Evolutionary conservation across 2,888 invertebrate genomes (phyloP).

Genomic region (Pammene aurita): DNA sequence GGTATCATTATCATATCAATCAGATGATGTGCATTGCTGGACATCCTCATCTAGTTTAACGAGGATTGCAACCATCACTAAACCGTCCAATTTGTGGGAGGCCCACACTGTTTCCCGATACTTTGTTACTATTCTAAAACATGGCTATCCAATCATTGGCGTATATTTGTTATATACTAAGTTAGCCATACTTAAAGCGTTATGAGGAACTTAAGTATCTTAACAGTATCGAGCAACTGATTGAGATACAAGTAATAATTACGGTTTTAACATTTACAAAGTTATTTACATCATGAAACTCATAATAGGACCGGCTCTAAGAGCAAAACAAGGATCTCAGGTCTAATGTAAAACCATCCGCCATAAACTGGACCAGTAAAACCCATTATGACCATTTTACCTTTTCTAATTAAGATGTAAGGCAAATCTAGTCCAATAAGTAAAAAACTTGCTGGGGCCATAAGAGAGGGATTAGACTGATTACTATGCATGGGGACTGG

Average conservation of each 20-base stretch:
- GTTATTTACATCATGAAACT: neutral
- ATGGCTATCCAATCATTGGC: no score
- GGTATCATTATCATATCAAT: no score
- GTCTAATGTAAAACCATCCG: constrained; percentile 55
- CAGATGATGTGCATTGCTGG: no score
- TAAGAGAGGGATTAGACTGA: constrained; percentile 32
- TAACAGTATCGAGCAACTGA: neutral
- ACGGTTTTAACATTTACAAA: neutral
- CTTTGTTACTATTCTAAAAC: no score
- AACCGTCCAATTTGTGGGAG: no score
- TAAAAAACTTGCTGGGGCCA: constrained; percentile 40
- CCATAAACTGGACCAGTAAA: constrained; percentile 59
- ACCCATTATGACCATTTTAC: constrained; percentile 54
- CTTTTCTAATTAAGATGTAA: constrained; percentile 60
- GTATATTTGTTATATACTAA: no score
- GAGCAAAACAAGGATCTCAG: constrained; percentile 39
- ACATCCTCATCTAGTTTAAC: no score
- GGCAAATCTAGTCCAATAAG: constrained; percentile 41
- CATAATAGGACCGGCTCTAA: constrained; percentile 4
- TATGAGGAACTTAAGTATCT: neutral
- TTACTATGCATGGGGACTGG: constrained; percentile 36
- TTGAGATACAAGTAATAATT: neutral
- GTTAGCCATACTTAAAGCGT: neutral
- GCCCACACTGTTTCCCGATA: no score
- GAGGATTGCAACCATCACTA: no score